Conservation (phyloP, 35 echinoderm and acorn worm genomes). For the Ptychodera flava region DNA sequence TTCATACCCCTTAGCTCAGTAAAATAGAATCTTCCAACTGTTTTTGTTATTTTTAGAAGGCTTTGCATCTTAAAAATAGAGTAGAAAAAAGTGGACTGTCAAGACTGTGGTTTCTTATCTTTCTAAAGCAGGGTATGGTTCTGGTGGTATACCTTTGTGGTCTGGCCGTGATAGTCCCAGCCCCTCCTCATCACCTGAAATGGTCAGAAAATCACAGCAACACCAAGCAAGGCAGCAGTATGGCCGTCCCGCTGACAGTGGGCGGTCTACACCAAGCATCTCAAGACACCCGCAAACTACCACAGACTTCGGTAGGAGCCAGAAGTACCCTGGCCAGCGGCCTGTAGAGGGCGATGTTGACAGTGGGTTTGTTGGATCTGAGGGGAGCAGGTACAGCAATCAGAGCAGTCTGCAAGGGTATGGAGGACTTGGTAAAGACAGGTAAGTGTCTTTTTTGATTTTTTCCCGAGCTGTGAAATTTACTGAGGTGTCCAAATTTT, state of each 20-base stretch:
- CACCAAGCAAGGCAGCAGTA: slow-evolving; percentile 1
- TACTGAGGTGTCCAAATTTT: not conserved
- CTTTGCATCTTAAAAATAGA: too few relatives aligned
- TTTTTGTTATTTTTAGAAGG: too few relatives aligned
- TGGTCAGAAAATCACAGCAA: slow-evolving; percentile 4
- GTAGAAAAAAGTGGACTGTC: too few relatives aligned
- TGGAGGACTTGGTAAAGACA: slow-evolving; percentile 4
- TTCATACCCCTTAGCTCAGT: too few relatives aligned
- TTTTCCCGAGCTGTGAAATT: not conserved
- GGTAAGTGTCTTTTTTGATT: not conserved
- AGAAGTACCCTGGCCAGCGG: not conserved
- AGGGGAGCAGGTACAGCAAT: slow-evolving; percentile 61
- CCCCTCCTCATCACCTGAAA: not conserved
- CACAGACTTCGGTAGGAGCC: not conserved
- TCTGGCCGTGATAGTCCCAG: not conserved
- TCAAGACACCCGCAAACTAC: not conserved
- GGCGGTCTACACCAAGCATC: not conserved
- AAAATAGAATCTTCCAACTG: too few relatives aligned
- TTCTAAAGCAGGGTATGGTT: not conserved
- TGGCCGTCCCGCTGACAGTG: not conserved
- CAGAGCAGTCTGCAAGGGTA: slow-evolving; percentile 24
- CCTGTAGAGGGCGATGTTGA: slow-evolving; percentile 32
- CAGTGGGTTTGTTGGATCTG: slow-evolving; percentile 74
- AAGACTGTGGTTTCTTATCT: too few relatives aligned
- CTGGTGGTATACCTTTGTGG: not conserved